Base-by-base conservation (phyloP, 2,888 invertebrate species). In the Polietes domitor region DNA sequence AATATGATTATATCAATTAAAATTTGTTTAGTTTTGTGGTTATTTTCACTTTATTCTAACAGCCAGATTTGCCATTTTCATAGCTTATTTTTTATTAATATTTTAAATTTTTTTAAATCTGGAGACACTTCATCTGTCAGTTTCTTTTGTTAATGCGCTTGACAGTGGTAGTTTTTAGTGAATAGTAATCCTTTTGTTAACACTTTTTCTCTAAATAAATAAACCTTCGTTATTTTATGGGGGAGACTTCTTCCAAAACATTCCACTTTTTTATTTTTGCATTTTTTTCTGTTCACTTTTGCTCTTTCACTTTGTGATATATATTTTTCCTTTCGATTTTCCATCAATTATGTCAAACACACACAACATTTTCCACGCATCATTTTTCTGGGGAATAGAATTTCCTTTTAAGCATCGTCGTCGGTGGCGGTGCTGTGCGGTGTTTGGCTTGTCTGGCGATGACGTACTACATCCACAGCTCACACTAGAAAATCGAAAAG, bases 321-420 rank as follows among this genome's bases (percentile, higher is more conserved):
- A 24, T 2, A 58, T 24, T 53, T 58, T 58, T 58, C 26, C 12
- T 3, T 58, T 58, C 58, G 58, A 53, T 53, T 58, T 68, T 43
- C 68, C 68, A 68, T 68, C 68, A 68, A 68, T 68, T 68, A 43
- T 68, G 68, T 68, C 68, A 68, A 68, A 24, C 19, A 21, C 26
- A n/a, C 68, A 68, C 10, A 21, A 68, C 43, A 12, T 68, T 68
- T 24, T 68, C 41, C 41, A n/a, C 41, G 19, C 65, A 19, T 5
- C 17, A 65, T 65, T 41, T 55, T 63, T 63, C 63, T 37, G 65
- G 19, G 37, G 37, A 41, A 68, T 12, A 0, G 12, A 43, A 65
- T 65, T 68, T 68, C 24, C 12, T 15, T 68, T 43, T 43, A 24
- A 43, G 17, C 32, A n/a, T 41, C 19, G 12, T 4, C 10, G 37